Conservation (phyloP, 92 coral and sea anemone species). For the Zoanthus sociatus region DNA sequence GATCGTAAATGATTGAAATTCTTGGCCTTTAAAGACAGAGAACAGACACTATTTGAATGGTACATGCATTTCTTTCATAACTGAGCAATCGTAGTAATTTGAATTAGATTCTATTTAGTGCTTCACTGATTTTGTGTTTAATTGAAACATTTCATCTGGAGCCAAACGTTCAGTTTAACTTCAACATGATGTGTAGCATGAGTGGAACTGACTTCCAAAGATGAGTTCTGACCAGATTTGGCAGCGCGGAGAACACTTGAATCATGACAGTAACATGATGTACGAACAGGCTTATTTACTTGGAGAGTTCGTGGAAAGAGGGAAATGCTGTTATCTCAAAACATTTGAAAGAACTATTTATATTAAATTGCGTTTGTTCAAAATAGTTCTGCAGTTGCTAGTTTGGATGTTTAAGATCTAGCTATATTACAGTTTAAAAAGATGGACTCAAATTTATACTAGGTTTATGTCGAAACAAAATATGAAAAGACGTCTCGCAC, state of each 20-base stretch:
- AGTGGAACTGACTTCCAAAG: neutral
- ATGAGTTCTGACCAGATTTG: slow-evolving; percentile 1
- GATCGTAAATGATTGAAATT: neutral
- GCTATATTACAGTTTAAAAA: neutral
- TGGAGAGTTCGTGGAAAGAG: no score
- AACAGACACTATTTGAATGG: slow-evolving; percentile 12
- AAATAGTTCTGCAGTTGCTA: neutral
- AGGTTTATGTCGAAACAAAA: neutral
- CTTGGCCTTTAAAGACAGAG: slow-evolving; percentile 18
- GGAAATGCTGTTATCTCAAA: no score
- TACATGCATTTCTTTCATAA: slow-evolving; percentile 19
- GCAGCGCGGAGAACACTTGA: neutral
- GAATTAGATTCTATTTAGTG: slow-evolving; percentile 14
- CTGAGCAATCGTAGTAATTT: slow-evolving; percentile 19
- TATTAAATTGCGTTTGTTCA: neutral
- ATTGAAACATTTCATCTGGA: neutral
- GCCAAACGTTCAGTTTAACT: neutral
- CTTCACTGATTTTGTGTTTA: slow-evolving; percentile 18
- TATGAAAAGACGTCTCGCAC: neutral
- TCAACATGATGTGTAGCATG: neutral
- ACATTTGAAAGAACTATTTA: no score
- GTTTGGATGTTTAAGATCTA: neutral
- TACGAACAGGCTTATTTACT: neutral
- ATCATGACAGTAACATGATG: slow-evolving; percentile 10
- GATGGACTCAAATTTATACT: neutral